Evolutionary conservation across 2,888 invertebrate species (phyloP), one percentile per base, ranked within the genome.

Genomic region (Andrena trimmerana): DNA sequence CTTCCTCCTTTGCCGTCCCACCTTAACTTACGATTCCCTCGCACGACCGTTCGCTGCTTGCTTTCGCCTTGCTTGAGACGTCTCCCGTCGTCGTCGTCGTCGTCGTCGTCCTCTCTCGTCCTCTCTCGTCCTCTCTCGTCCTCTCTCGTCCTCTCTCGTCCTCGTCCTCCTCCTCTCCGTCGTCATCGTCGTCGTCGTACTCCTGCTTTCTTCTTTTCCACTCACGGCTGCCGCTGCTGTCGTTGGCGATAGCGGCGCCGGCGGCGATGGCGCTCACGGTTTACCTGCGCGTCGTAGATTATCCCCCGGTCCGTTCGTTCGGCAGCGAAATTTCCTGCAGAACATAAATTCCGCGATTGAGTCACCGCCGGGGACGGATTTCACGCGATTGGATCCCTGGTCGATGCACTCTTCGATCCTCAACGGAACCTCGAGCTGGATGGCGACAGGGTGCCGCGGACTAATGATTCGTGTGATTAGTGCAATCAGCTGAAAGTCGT

Each of bases 21-120:
- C 90, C 93, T 92, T 94, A 94, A 94, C 94, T 93, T 94, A 94
- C 93, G 93, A 93, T 94, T 92, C 93, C 91, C 91, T 91, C 90
- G 92, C 90, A 92, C 89, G 89, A 89, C 90, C 89, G 90, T 86
- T 85, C 57, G 57, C 87, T 90, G 88, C 90, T 87, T 84, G 87
- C 85, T 78, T 87, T 82, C 78, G 81, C 78, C 88, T 90, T 92
- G 88, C 93, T 93, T 92, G 92, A 93, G 93, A 94, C 93, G 92
- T 94, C 91, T 89, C 90, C 88, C 92, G 92, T 93, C 92, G 89
- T 89, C 90, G 86, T 90, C 88, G 85, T 90, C 89, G 88, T 87
- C 81, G 65, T 81, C 83, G 52, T 86, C 78, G 20, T 80, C 69
- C 0, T 20, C 20, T 20, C 20, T 20, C 20, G 20, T 20, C n/a